Evolutionary conservation across 2,888 invertebrate species (phyloP).

Genomic region (Sinopyrophorus schimmeli): DNA sequence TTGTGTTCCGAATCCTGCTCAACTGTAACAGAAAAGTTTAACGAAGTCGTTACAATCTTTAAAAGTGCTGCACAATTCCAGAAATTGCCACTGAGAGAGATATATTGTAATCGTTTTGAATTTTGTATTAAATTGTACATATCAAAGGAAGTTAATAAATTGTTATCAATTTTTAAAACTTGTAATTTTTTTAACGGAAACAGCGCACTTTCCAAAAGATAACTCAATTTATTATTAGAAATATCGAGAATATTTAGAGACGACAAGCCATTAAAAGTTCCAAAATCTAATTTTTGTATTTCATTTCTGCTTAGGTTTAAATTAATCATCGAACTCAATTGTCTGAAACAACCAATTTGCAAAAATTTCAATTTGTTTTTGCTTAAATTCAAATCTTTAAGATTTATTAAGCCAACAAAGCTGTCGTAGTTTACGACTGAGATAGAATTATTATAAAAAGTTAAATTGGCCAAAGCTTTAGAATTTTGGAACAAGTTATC

Average conservation of each 20-base stretch:
- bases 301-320: constrained; percentile 17
- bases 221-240: constrained; percentile 12
- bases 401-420: constrained; percentile 2
- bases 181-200: constrained; percentile 13
- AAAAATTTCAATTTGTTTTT: constrained; percentile 11
- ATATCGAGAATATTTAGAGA: constrained; percentile 9
- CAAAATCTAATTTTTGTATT: constrained; percentile 15
- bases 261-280: constrained; percentile 16
- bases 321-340: neutral
- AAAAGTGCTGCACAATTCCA: constrained; percentile 24
- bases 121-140: constrained; percentile 9
- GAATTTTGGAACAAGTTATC: neutral
- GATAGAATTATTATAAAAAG: constrained; percentile 9
- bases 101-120: neutral
- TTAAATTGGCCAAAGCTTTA: neutral
- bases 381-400: constrained; percentile 1
- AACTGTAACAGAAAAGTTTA: neutral
- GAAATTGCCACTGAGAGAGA: constrained; percentile 17
- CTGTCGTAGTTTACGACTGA: neutral
- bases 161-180: constrained; percentile 16
- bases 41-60: constrained; percentile 3
- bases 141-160: constrained; percentile 19
- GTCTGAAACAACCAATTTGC: constrained; percentile 15
- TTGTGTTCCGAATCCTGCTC: neutral
- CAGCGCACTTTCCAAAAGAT: constrained; percentile 15